These are phyloP conservation scores for Berghia stephanieae DNA, from an alignment of 1,140 invertebrate genomes.

Conservation along the genomic window DNA sequence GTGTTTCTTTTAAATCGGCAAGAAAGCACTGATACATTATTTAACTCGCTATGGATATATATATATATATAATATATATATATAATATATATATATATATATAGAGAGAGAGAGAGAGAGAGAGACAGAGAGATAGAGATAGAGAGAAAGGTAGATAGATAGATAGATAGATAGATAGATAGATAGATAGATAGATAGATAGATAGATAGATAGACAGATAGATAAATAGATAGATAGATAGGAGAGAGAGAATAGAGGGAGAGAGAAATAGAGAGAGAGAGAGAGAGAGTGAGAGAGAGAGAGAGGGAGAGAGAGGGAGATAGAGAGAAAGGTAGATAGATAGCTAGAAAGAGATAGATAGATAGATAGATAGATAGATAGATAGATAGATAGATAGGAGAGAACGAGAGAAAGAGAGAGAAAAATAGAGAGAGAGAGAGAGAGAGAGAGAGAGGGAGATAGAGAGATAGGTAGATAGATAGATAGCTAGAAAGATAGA, in stretches of 20 bases:
- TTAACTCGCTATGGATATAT: background rate
- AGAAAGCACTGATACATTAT: too few species aligned
- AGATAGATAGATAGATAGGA: background rate
- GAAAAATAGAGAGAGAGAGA: background rate
- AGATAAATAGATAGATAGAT: too few species aligned
- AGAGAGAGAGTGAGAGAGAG: background rate
- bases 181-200: conserved; percentile 3
- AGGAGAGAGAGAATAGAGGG: too few species aligned
- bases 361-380: background rate
- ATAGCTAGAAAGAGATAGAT: background rate
- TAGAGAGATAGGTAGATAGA: background rate
- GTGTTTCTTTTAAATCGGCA: too few species aligned
- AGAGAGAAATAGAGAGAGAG: too few species aligned
- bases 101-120: too few species aligned
- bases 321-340: background rate
- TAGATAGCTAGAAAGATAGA: background rate
- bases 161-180: conserved; percentile 8
- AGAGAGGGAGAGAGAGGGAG: too few species aligned
- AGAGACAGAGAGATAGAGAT: too few species aligned
- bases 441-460: background rate
- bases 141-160: too few species aligned
- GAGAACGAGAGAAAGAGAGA: background rate
- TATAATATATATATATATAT: background rate
- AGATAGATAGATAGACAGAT: too few species aligned
- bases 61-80: background rate